These are phyloP conservation scores for Semnornis frantzii DNA, from an alignment of 2,113 vertebrate genomes.

Conservation along the genomic window DNA sequence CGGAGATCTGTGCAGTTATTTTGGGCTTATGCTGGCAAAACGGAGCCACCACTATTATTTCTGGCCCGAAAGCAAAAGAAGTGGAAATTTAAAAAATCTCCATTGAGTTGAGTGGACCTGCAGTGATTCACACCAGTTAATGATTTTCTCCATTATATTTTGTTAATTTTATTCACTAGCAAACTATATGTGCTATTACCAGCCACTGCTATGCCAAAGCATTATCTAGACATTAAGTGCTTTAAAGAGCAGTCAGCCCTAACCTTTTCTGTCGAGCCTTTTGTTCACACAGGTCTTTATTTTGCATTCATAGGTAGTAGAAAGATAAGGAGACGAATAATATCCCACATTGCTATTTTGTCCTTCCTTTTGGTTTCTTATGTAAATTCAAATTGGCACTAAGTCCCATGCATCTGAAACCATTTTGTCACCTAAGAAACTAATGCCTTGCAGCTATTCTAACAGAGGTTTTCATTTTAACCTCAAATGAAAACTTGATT, in stretches of 20 bases:
- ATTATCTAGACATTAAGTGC: neutral
- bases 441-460: slow-evolving; percentile 33
- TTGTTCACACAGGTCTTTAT: slow-evolving; percentile 39
- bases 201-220: neutral
- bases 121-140: neutral
- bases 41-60: neutral
- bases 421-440: slow-evolving; percentile 54
- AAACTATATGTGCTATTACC: neutral
- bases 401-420: slow-evolving; percentile 8
- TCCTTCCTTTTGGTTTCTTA: slow-evolving; percentile 34
- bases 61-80: neutral
- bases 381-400: slow-evolving; percentile 64
- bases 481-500: slow-evolving; percentile 9
- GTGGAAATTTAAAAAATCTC: neutral
- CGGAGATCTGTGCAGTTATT: neutral
- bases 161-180: neutral
- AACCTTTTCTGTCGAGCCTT: slow-evolving; percentile 26
- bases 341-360: slow-evolving; percentile 13
- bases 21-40: neutral
- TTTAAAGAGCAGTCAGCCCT: slow-evolving; percentile 23
- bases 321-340: slow-evolving; percentile 58
- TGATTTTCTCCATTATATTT: neutral
- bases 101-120: neutral
- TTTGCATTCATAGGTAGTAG: slow-evolving; percentile 47
- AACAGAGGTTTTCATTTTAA: slow-evolving; percentile 23